Evolutionary conservation across 1,140 invertebrate genomes (phyloP), one percentile per base, ranked within the genome.

Genomic region (Pachyrhynchus sulphureomaculatus): DNA sequence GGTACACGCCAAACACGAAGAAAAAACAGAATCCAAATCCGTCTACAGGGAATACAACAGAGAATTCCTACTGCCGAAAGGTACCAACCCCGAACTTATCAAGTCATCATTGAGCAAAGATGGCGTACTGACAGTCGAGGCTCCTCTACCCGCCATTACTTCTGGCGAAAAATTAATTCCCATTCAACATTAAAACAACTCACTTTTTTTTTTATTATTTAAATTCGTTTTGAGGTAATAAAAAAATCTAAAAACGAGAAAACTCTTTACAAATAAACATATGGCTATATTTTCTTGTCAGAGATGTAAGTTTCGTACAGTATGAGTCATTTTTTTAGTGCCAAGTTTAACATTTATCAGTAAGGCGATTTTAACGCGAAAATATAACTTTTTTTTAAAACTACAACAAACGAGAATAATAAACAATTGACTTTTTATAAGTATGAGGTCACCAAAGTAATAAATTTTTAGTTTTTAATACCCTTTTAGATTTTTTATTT

Each of bases 1-100:
- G 92, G 93, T 97, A 13, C 93, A 96, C 74, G 94, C 93, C 52
- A 96, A 96, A 79, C 94, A 97, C 77, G 93, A 97, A 79, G 93
- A 97, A 77, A 96, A 96, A 76, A 87, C 90, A 26, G 93, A 96
- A 75, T 93, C 89, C 68, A 93, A 93, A 81, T 93, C 91, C 18
- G 92, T 96, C 2, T 96, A 95, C 83, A 86, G 93, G 76, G 93
- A 97, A 77, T 97, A 96, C 84, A 96, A 96, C 77, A 84, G 93
- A 61, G 93, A 97, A 82, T 97, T 97, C 81, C 80, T 96, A 73
- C 79, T 97, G 71, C 94, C 93, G 3, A 93, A 95, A 77, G 93
- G 92, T 64, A 94, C 92, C 24, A 94, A 95, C 79, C 92, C 93
- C 0, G 92, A 96, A 80, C 85, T 86, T 37, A 96, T 96, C 77